Conservation (phyloP, 2,888 invertebrate genomes). For the Odontocolon sp. region DNA sequence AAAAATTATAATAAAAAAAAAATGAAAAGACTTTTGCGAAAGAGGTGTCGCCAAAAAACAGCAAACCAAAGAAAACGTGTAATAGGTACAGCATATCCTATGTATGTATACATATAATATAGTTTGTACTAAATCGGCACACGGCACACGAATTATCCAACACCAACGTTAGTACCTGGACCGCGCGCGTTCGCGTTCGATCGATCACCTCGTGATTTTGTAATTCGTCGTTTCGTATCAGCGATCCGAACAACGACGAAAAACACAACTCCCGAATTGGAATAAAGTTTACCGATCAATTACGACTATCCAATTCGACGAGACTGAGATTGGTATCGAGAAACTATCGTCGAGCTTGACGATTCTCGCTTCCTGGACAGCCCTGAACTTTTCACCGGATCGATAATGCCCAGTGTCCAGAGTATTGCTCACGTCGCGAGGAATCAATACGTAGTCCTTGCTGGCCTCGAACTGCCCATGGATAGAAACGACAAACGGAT, state of each 20-base stretch:
- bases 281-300: not conserved
- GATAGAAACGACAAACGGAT: slow-evolving; percentile 46
- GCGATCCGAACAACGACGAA: not conserved
- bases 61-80: slow-evolving; percentile 80
- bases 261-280: not conserved
- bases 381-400: slow-evolving; percentile 78
- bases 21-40: slow-evolving; percentile 64
- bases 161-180: slow-evolving; percentile 80
- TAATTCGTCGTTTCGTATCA: not conserved
- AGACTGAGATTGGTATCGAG: slow-evolving; percentile 23
- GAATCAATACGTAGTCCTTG: slow-evolving; percentile 75
- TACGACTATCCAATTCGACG: not conserved
- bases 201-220: slow-evolving; percentile 25
- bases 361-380: slow-evolving; percentile 69
- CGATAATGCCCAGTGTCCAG: slow-evolving; percentile 76
- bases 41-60: slow-evolving; percentile 75
- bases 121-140: slow-evolving; percentile 73
- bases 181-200: slow-evolving; percentile 62
- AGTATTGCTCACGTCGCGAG: slow-evolving; percentile 59
- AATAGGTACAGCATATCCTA: slow-evolving; percentile 68
- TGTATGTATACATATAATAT: slow-evolving; percentile 45
- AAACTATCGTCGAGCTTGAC: slow-evolving; percentile 27
- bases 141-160: slow-evolving; percentile 80
- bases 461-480: slow-evolving; percentile 68
- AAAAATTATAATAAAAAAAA: slow-evolving; percentile 66